These are phyloP conservation scores for Tupaia tana DNA, from an alignment of 2,113 vertebrate genomes.

Conservation along the genomic window DNA sequence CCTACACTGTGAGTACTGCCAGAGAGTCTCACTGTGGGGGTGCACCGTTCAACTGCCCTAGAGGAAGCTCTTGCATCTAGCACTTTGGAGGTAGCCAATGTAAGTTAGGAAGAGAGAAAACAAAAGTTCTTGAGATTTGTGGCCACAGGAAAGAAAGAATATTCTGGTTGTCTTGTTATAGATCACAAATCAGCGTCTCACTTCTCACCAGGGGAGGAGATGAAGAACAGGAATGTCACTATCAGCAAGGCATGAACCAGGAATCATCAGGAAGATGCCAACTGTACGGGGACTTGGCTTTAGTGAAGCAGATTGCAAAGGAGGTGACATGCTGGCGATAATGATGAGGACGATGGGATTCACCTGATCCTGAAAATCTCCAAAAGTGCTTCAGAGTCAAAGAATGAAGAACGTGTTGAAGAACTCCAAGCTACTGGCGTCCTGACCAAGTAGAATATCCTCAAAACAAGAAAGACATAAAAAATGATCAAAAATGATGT, in stretches of 20 bases:
- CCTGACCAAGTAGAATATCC: constrained; percentile 84
- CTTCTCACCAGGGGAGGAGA: constrained; percentile 20
- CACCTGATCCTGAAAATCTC: constrained; percentile 87
- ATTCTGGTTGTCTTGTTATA: no score
- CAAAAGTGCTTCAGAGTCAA: constrained; percentile 85
- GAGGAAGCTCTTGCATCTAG: no score
- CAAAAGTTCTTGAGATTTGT: no score
- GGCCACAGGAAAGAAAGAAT: no score
- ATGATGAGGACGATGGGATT: constrained; percentile 80
- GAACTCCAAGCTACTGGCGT: constrained; percentile 84
- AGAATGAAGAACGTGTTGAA: constrained; percentile 86
- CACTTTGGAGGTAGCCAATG: no score
- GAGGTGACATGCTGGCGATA: constrained; percentile 78
- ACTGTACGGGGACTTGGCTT: constrained; percentile 97
- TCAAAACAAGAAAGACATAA: constrained; percentile 87
- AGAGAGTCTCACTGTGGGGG: no score
- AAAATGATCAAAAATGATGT: constrained; percentile 93
- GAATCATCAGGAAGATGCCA: constrained; percentile 94
- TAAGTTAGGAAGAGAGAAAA: no score
- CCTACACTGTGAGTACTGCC: no score
- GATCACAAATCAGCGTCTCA: no score
- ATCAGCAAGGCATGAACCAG: constrained; percentile 96
- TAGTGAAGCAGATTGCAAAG: constrained; percentile 92
- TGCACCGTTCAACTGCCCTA: no score
- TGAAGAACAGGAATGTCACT: constrained; percentile 94